Evolutionary conservation across 2,113 vertebrate genomes (phyloP).

Genomic region (Capreolus pygargus): DNA sequence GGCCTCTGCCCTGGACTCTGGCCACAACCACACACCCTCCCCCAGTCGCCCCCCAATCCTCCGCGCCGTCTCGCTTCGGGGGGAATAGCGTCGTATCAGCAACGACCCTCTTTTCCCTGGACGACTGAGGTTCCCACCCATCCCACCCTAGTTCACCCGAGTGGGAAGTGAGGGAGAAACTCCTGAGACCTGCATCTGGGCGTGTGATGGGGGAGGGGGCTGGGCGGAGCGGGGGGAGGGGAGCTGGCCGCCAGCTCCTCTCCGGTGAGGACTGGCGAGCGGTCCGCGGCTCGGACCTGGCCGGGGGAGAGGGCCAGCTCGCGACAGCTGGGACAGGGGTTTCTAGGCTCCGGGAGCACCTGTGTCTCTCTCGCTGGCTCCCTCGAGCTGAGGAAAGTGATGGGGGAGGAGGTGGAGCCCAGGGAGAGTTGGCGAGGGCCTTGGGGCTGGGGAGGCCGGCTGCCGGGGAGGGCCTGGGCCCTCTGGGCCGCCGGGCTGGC

Average conservation of each 20-base stretch:
- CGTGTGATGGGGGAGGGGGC: not conserved
- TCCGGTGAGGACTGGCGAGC: not conserved
- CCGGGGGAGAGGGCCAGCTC: not conserved
- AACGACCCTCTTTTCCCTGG: slow-evolving; percentile 20
- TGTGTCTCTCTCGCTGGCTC: slow-evolving; percentile 47
- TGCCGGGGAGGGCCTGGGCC: not conserved
- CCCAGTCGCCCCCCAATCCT: not conserved
- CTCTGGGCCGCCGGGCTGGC: not conserved
- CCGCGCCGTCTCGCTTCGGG: not conserved
- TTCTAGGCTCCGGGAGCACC: slow-evolving; percentile 51
- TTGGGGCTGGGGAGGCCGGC: not conserved
- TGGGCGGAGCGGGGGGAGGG: not conserved
- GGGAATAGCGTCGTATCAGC: slow-evolving; percentile 21
- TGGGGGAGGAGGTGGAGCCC: slow-evolving; percentile 19
- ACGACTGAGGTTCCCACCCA: not conserved
- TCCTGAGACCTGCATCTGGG: slow-evolving; percentile 58
- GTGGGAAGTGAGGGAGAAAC: slow-evolving; percentile 64
- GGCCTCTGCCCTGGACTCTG: not conserved
- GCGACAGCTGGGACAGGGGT: slow-evolving; percentile 26
- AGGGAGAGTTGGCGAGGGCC: slow-evolving; percentile 1
- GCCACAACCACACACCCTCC: not conserved
- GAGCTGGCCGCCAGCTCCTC: not conserved
- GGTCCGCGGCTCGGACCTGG: not conserved
- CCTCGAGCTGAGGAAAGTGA: slow-evolving; percentile 52
- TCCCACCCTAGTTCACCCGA: slow-evolving; percentile 29